phyloP scores from a whole-genome alignment of 1,140 invertebrate species.

The Penaeus indicus region DNA sequence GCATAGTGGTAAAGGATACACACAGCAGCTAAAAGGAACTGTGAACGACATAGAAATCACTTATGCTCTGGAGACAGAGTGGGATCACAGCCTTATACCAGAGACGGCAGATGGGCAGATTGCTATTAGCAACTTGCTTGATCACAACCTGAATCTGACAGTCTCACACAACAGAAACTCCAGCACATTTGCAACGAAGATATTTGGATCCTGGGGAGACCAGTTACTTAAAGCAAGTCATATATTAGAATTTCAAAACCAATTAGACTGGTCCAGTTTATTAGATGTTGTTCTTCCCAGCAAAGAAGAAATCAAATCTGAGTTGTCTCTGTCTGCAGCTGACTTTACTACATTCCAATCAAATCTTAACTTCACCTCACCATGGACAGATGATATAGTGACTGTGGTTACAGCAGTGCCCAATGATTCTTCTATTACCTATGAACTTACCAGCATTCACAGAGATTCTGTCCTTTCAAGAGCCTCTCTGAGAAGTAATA shows the following conservation, averaged over 20 bases:
- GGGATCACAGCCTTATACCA: constrained; percentile 42
- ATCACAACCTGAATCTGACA: constrained; percentile 1
- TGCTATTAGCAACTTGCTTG: constrained; percentile 15
- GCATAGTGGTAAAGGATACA: not conserved
- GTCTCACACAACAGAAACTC: constrained; percentile 9
- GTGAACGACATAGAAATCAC: constrained; percentile 32
- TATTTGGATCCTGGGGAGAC: constrained; percentile 18
- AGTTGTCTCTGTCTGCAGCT: not conserved
- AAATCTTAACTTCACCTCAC: not conserved
- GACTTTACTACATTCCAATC: not conserved
- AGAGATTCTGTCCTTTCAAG: not conserved
- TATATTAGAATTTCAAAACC: not conserved
- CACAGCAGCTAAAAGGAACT: constrained; percentile 32
- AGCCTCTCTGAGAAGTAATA: not conserved
- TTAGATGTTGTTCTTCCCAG: not conserved
- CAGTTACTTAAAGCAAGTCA: constrained; percentile 18
- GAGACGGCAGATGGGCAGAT: constrained; percentile 28
- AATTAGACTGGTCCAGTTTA: not conserved
- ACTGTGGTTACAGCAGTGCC: not conserved
- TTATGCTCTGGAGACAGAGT: constrained; percentile 6
- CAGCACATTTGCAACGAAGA: constrained; percentile 9
- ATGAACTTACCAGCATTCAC: not conserved
- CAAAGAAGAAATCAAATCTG: not conserved
- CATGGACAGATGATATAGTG: not conserved
- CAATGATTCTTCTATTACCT: not conserved